Conservation (phyloP, 1,140 invertebrate genomes). For the Apis dorsata region DNA sequence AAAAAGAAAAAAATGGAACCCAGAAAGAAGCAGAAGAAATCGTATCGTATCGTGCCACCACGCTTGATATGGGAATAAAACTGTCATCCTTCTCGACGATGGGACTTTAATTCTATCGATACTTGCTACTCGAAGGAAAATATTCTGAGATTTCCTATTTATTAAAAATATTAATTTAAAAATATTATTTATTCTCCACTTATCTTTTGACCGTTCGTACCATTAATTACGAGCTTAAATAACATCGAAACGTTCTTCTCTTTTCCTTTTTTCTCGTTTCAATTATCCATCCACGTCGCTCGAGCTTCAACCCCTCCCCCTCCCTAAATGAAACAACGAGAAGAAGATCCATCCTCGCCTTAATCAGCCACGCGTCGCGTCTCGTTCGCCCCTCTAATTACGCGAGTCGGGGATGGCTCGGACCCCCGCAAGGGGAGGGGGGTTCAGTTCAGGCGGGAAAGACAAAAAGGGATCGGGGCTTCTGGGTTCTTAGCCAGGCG, state of each 20-base stretch:
- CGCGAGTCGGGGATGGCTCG: conserved; percentile 1
- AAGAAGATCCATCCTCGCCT: background rate
- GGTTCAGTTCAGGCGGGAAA: background rate
- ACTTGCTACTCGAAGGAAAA: too few relatives aligned
- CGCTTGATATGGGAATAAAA: conserved; percentile 43
- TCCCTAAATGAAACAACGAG: too few relatives aligned
- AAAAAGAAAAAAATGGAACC: conserved; percentile 21
- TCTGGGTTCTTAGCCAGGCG: conserved; percentile 60
- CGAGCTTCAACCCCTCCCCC: too few relatives aligned
- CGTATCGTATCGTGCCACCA: conserved; percentile 13
- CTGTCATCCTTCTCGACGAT: conserved; percentile 30
- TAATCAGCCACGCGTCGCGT: background rate
- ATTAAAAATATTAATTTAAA: too few relatives aligned
- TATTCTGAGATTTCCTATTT: too few relatives aligned
- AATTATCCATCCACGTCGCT: too few relatives aligned
- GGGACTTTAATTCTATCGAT: too few relatives aligned
- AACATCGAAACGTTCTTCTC: too few relatives aligned
- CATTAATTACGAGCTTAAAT: too few relatives aligned
- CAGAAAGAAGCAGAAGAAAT: conserved; percentile 31
- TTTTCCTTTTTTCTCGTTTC: too few relatives aligned
- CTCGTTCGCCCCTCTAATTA: conserved; percentile 38
- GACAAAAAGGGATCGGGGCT: conserved; percentile 43
- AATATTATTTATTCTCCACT: too few relatives aligned
- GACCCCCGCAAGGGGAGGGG: background rate
- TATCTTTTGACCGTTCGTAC: too few relatives aligned